Evolutionary conservation across 1,140 invertebrate species (phyloP).

Genomic region (Drosophila repletoides): DNA sequence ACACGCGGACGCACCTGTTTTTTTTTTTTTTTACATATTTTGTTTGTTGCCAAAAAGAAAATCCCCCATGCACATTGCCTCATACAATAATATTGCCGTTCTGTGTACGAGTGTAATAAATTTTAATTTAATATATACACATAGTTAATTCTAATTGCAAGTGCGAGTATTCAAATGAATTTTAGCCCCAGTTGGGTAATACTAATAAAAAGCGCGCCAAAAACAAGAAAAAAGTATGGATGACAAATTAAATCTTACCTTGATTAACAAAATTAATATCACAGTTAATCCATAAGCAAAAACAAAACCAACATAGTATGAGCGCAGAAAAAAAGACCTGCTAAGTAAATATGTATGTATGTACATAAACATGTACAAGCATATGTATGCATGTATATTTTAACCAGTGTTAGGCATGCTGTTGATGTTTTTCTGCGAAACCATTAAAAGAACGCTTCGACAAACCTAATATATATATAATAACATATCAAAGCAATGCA

Average conservation of each 20-base stretch:
- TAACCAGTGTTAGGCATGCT: conserved; percentile 9
- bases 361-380: too few species aligned
- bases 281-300: neutral
- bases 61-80: conserved; percentile 2
- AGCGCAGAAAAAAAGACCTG: too few species aligned
- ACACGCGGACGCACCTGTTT: conserved; percentile 63
- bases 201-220: neutral
- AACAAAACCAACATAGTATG: neutral
- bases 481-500: neutral
- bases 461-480: neutral
- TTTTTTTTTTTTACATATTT: conserved; percentile 39
- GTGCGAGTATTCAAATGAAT: conserved; percentile 11
- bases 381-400: conserved; percentile 1
- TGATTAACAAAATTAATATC: neutral
- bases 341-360: too few species aligned
- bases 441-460: neutral
- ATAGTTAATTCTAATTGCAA: conserved; percentile 5
- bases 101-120: conserved; percentile 5
- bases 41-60: conserved; percentile 28
- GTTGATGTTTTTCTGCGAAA: conserved; percentile 14
- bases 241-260: neutral
- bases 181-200: neutral
- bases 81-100: neutral
- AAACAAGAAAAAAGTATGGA: neutral
- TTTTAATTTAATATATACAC: too few species aligned